Base-by-base conservation (phyloP, 2,888 invertebrate species). In the Aethes cnicana region DNA sequence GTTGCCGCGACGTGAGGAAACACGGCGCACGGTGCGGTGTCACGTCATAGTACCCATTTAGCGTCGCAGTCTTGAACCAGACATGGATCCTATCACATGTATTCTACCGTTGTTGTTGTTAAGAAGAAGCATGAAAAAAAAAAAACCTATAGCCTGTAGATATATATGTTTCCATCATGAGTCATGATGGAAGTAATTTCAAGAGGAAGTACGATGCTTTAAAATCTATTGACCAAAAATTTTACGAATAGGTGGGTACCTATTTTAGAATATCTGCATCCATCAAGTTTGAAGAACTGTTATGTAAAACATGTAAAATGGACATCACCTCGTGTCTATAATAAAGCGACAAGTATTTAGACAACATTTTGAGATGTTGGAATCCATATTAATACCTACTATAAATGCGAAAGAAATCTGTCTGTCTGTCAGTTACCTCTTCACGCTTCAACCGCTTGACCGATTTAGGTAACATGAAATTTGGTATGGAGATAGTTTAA, bases 81-180 rank as follows among this genome's bases (percentile, higher is more conserved):
- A 46, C 37, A 58, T 56, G 58, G 58, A 56, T 41, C 54, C 53
- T 9, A 26, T 9, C 54, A 49, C 52, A 54, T 47, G 49, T 54
- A 16, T 54, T 43, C 42, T 56, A 12, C 47, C 56, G 36, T 41
- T 56, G 49, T 52, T 56, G 39, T 21, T 54, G 8, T 26, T 26
- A 53, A 56, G 49, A 56, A 36, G 56, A 56, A 37, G 50, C 56
- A 50, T 42, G 36, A 58, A 53, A 21, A 54, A 56, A 43, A 56
- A 56, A 53, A 47, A 53, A 49, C 43, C 48, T 32, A 9, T 5
- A 26, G 5, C 5, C 36, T 55, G 54, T 54, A 6, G 48, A 55
- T 54, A 49, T 50, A 41, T 39, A 48, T 16, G 12, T 48, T 30
- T 39, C 30, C 14, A 39, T 32, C 21, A 41, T 48, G 41, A 56